Evolutionary conservation across 2,888 invertebrate species (phyloP).

Genomic region (Lamproptera curius): DNA sequence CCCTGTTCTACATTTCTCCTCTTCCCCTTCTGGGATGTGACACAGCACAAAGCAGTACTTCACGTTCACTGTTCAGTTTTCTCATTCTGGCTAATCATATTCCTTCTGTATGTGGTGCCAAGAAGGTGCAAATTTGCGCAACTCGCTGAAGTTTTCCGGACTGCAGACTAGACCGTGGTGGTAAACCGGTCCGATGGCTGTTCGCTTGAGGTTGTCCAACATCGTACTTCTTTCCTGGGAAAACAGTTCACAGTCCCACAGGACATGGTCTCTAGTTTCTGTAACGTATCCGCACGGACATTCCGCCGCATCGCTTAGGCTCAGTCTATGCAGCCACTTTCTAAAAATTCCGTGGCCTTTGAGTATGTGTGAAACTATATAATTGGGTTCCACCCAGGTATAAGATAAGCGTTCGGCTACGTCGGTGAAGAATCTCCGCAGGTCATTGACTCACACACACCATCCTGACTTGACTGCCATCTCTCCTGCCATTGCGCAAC

Average conservation of each 20-base stretch:
- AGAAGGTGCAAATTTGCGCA: too few relatives aligned
- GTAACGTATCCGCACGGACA: not conserved
- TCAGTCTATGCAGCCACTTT: conserved; percentile 6
- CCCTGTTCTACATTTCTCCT: too few relatives aligned
- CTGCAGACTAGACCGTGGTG: not conserved
- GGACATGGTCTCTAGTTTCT: conserved; percentile 38
- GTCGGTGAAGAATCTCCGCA: too few relatives aligned
- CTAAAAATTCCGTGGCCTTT: too few relatives aligned
- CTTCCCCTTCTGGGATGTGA: too few relatives aligned
- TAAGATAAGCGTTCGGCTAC: not conserved
- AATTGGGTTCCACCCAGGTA: too few relatives aligned
- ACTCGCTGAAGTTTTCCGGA: not conserved
- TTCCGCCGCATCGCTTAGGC: not conserved
- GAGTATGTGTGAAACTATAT: too few relatives aligned
- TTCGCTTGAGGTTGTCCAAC: not conserved
- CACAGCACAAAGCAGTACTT: too few relatives aligned
- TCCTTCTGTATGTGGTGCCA: too few relatives aligned
- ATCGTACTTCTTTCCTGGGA: not conserved
- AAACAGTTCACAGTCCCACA: not conserved
- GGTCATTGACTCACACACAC: not conserved
- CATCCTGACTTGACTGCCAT: not conserved
- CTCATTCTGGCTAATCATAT: too few relatives aligned
- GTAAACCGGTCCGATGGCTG: not conserved
- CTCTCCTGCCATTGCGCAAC: not conserved
- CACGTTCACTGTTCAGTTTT: too few relatives aligned